A percentile compares a stretch with the other conserved stretches of the same genome.
phyloP scores from a whole-genome alignment of 2,888 invertebrate genomes.

The Galeopsomyia nigrocyanea region DNA sequence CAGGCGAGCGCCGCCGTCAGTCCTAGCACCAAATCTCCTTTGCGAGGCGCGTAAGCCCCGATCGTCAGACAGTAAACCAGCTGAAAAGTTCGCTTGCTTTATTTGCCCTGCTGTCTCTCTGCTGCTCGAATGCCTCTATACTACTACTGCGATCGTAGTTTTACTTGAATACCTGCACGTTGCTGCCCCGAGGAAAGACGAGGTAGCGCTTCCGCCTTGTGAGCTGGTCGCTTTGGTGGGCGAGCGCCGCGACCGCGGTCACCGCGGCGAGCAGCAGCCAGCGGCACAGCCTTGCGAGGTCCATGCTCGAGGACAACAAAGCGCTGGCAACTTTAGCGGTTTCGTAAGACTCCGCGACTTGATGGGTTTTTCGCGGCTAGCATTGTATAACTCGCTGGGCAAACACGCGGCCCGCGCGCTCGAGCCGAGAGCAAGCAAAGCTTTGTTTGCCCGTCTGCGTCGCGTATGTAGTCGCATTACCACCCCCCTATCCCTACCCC shows the following conservation, averaged over 20 bases:
- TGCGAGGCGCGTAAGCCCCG: conserved; percentile 69
- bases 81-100: conserved; percentile 51
- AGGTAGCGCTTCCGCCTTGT: conserved; percentile 72
- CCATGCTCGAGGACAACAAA: background rate
- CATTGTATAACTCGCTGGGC: conserved; percentile 30
- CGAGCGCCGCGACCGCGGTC: conserved; percentile 13
- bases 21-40: conserved; percentile 77
- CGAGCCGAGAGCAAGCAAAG: background rate
- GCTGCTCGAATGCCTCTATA: background rate
- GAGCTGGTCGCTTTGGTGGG: conserved; percentile 48
- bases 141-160: conserved; percentile 31
- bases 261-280: conserved; percentile 3
- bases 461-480: no score
- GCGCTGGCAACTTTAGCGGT: no score
- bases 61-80: conserved; percentile 75
- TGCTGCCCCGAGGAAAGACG: conserved; percentile 75
- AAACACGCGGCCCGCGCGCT: conserved; percentile 14
- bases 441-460: conserved; percentile 7
- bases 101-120: conserved; percentile 11
- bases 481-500: no score
- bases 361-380: background rate
- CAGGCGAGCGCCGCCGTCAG: conserved; percentile 83
- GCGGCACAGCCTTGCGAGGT: conserved; percentile 1
- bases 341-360: no score
- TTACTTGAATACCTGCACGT: conserved; percentile 71